Evolutionary conservation across 2,113 vertebrate genomes (phyloP), one percentile per base, ranked within the genome.

Genomic region (Neotragus moschatus): DNA sequence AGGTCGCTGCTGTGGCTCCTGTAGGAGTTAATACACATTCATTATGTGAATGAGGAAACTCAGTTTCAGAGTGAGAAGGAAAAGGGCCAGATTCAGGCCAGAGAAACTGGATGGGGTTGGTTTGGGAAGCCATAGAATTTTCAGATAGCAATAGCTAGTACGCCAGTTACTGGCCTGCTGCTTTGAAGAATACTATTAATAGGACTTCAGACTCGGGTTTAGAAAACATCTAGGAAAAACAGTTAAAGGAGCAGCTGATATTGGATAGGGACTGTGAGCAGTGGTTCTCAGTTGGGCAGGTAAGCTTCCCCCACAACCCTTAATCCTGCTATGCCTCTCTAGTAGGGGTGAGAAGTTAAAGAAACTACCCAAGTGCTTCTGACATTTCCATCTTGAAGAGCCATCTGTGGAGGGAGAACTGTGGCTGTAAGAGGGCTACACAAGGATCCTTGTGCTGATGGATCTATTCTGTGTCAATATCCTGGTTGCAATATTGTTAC

Each of bases 201-300:
- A 84, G 33, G 51, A 13, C 33, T 94, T 94, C 11, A n/a, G 47
- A 55, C 21, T 5, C 13, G 91, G 28, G 17, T 73, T 95, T 81
- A 79, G 58, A 79, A 95, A 94, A 47, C 13, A 45, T 88, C 63
- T 49, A 90, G 61, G 56, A 97, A 96, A 95, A 90, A 75, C 5
- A 87, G 58, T 96, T n/a, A 7, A 2, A 73, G 43, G 51, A 70
- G 43, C 84, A 82, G 55, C 39, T 89, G 88, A 73, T 82, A 39
- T 5, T 85, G 43, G 13, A 2, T 51, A 86, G 26, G 30, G 49
- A 77, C 28, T 60, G 1, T 61, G 56, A 43, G 43, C 77, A 36
- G 63, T 73, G 33, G 53, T 84, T 97, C 70, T 95, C 36, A 60
- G 2, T 19, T 91, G 60, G 66, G 14, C 14, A 36, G n/a, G 7